Conservation (phyloP, 2,888 invertebrate species). For the Sminthurides aquaticus region DNA sequence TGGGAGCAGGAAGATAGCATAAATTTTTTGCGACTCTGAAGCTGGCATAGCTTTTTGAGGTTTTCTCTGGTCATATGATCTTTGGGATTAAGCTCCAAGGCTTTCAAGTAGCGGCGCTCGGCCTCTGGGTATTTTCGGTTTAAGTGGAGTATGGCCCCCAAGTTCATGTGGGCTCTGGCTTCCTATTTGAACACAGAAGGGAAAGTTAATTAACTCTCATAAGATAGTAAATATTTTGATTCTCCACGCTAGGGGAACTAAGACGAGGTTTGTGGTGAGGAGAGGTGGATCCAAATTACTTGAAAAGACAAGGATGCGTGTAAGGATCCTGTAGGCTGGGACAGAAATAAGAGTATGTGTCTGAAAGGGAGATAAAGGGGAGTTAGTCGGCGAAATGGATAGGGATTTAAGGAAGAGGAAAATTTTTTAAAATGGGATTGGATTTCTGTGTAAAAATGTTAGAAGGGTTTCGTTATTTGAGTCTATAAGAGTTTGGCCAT, state of each 20-base stretch:
- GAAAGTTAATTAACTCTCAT: background rate
- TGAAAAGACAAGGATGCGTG: no score
- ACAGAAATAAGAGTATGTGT: no score
- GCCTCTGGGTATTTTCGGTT: constrained; percentile 85
- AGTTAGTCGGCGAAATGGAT: no score
- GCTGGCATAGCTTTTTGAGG: constrained; percentile 64
- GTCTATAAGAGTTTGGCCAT: no score
- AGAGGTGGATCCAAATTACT: no score
- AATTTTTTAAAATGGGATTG: no score
- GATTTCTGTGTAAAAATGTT: no score
- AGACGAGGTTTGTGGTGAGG: background rate
- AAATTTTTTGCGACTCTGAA: constrained; percentile 44
- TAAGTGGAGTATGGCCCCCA: constrained; percentile 89
- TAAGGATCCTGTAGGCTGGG: no score
- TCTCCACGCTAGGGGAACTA: background rate
- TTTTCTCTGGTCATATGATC: constrained; percentile 83
- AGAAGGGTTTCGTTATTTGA: no score
- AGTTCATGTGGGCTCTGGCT: constrained; percentile 83
- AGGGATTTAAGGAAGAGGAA: no score
- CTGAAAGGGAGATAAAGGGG: no score
- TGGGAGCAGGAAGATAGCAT: constrained; percentile 11
- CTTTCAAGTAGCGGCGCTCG: constrained; percentile 74
- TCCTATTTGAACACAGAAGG: constrained; percentile 53
- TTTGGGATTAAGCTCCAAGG: constrained; percentile 75
- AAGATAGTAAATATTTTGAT: background rate